A percentile compares a stretch with the other conserved stretches of the same genome.
Conservation (phyloP, 2,888 invertebrate species). For the Dastarcus helophoroides region DNA sequence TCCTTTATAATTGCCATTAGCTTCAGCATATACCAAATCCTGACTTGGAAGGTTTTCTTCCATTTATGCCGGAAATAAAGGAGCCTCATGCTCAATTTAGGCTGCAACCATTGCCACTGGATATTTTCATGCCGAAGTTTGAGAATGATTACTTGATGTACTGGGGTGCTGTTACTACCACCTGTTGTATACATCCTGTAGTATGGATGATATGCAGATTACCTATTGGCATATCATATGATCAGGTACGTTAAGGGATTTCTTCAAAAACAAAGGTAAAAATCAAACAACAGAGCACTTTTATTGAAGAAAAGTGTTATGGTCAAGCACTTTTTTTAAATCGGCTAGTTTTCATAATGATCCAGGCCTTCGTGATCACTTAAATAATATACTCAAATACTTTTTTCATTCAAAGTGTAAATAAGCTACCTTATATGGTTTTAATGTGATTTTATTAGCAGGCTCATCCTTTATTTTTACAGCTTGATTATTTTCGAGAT, state of each 20-base stretch:
- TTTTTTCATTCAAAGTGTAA: too few relatives aligned
- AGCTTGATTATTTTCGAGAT: constrained; percentile 46
- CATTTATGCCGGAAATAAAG: constrained; percentile 40
- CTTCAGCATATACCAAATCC: constrained; percentile 41
- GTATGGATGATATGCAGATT: constrained; percentile 52
- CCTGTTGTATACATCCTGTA: constrained; percentile 38
- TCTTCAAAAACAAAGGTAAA: too few relatives aligned
- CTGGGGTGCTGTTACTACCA: constrained; percentile 45
- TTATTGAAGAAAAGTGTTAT: too few relatives aligned
- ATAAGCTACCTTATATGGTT: too few relatives aligned
- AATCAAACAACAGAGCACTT: too few relatives aligned
- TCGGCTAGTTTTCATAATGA: too few relatives aligned
- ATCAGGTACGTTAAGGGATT: constrained; percentile 41
- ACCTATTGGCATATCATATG: constrained; percentile 44
- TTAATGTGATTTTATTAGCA: too few relatives aligned
- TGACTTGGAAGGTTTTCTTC: constrained; percentile 35
- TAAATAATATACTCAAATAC: too few relatives aligned
- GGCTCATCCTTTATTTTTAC: too few relatives aligned
- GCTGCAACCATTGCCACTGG: constrained; percentile 42
- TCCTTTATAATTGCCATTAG: constrained; percentile 24
- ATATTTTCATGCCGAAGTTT: constrained; percentile 44
- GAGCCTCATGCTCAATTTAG: constrained; percentile 41
- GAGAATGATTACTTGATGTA: constrained; percentile 52
- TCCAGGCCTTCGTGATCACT: too few relatives aligned
- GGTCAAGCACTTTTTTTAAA: too few relatives aligned